Evolutionary conservation across 2,888 invertebrate genomes (phyloP), one percentile per base, ranked within the genome.

Genomic region (Limnephilus rhombicus): DNA sequence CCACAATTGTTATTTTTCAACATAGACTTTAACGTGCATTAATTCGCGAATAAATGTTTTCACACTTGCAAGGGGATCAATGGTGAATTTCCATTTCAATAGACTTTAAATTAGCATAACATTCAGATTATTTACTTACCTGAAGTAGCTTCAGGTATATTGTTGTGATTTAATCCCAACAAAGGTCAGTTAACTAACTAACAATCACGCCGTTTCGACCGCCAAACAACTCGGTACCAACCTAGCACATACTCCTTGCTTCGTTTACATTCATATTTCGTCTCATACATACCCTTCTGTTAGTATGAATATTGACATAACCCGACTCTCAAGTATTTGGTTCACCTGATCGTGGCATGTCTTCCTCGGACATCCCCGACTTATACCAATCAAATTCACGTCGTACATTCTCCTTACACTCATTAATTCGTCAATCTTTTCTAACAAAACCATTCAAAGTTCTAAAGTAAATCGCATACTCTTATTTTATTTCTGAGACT

Each of bases 41-140:
- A 82, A 82, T 82, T 34, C 82, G 82, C 82, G 82, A 82, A 82
- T 82, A 31, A 82, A 82, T 82, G 29, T 7, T 31, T 82, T 15
- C 82, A 82, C 82, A 82, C 82, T 82, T 82, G 82, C 82, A 31
- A 82, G 82, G 34, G 82, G 82, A 82, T 82, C 31, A 82, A 82
- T 82, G 34, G 34, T 34, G 82, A 34, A 82, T 82, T 82, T 82
- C 82, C 82, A 82, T 82, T 82, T 82, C 82, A 82, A 82, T 82
- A 18, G 82, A 31, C 82, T 82, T 82, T 34, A 34, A 13, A 82
- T 82, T 34, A 31, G 15, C 82, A 82, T 82, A 82, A 82, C 82
- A 82, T 34, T 34, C 82, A 34, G 82, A 34, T 82, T 82, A 82
- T 68, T 68, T 68, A 68, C 68, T 68, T 68, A 82, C 82, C 18